Base-by-base conservation (phyloP, 1,140 invertebrate species). In the Drosophila tropicalis region DNA sequence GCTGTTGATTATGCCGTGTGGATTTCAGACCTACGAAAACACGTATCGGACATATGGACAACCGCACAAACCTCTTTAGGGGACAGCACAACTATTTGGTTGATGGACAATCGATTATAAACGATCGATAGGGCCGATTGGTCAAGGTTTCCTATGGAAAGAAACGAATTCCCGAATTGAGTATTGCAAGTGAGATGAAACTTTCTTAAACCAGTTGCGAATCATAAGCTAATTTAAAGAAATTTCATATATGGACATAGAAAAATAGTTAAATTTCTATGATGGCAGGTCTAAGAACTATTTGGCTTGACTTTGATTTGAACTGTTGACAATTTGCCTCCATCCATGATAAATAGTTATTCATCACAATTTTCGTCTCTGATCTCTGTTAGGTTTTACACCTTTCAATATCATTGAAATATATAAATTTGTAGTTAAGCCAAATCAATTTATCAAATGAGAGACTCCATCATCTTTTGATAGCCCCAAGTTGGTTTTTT, bases 381-480 rank as follows among this genome's bases (percentile, higher is more conserved):
- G 17, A 22, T 51, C 17, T 51, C 17, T 51, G 44, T 51, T 22
- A 22, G 44, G 19, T 22, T 70, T 70, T 70, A 67, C 68, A 70
- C 68, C 68, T 63, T 19, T 2, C 19, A 36, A 29, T 29, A 51
- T 41, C 29, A 29, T 34, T 1, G 9, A 40, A 62, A 63, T 25
- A 57, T 29, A 47, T 22, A 40, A 34, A 34, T 57, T 57, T n/a
- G 9, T 72, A 54, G 55, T 40, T 17, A 6, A 34, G 60, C 17
- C 68, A 40, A 15, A 55, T 40, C 44, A 55, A 75, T 75, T 75
- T 62, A 75, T 75, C 72, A 75, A 68, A 47, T 9, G 32, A 70
- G 41, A 63, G 40, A 39, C 55, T 40, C 15, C 5, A 25, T 15
- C 32, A 19, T 40, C 19, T 29, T 44, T 32, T 56, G 36, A 61